Percentiles rank a stretch among this genome's conserved stretches.
Conservation (phyloP, 2,888 invertebrate species). For the Catonia carolina region DNA sequence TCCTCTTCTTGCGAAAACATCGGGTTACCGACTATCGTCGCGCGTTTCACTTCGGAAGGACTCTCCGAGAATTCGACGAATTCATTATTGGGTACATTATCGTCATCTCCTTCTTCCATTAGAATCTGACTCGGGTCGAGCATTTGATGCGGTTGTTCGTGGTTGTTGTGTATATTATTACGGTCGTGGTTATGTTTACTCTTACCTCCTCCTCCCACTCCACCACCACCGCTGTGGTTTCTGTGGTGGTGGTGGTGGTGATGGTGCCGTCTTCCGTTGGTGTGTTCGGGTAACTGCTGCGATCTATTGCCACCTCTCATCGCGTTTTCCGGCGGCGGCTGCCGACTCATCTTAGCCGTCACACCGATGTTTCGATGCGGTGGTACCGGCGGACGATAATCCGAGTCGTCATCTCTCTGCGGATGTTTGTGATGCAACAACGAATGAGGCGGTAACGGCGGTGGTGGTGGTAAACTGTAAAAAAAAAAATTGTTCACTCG, state of each 20-base stretch:
- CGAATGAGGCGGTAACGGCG: constrained; percentile 25
- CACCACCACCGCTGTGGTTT: constrained; percentile 36
- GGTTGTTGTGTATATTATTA: not conserved
- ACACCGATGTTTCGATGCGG: constrained; percentile 70
- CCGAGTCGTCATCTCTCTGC: constrained; percentile 39
- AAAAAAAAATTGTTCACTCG: not conserved
- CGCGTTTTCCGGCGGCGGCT: too few relatives aligned
- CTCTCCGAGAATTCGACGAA: constrained; percentile 39
- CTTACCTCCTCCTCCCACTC: not conserved
- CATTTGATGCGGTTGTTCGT: constrained; percentile 4
- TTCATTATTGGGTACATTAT: constrained; percentile 32
- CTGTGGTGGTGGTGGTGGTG: constrained; percentile 46
- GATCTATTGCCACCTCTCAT: too few relatives aligned
- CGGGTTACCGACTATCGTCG: constrained; percentile 45
- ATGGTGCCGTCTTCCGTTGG: constrained; percentile 33
- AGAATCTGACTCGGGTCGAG: not conserved
- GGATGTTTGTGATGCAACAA: constrained; percentile 22
- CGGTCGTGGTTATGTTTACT: constrained; percentile 18
- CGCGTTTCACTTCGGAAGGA: constrained; percentile 29
- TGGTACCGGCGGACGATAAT: constrained; percentile 82
- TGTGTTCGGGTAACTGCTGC: constrained; percentile 3
- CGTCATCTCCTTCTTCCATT: constrained; percentile 24
- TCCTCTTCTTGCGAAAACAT: constrained; percentile 58
- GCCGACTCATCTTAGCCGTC: constrained; percentile 13
- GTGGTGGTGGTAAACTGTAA: constrained; percentile 25